Percentiles rank a stretch among this genome's conserved stretches.
These are phyloP conservation scores for Antechinus stuartii DNA, from an alignment of 2,113 vertebrate species.

Conservation along the genomic window DNA sequence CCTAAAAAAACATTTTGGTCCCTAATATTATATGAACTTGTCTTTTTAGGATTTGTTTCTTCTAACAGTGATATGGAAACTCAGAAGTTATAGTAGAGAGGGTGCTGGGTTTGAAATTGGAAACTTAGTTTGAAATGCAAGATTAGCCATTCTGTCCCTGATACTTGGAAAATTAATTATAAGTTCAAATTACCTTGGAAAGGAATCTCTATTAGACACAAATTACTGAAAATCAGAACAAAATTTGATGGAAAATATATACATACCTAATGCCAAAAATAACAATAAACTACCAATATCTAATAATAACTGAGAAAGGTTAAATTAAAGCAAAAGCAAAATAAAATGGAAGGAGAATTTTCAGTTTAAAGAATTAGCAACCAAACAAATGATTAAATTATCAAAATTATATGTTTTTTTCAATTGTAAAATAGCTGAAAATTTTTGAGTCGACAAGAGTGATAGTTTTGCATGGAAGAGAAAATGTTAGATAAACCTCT, in stretches of 20 bases:
- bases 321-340: background rate
- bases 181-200: background rate
- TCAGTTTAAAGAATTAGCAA: background rate
- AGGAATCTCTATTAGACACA: background rate
- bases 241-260: background rate
- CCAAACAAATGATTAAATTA: background rate
- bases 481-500: background rate
- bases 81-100: background rate
- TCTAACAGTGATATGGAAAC: background rate
- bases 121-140: background rate
- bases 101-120: background rate
- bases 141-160: background rate
- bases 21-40: background rate
- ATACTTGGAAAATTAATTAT: background rate
- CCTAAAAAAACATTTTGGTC: background rate
- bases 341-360: background rate
- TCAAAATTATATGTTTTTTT: background rate
- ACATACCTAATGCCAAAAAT: background rate
- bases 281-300: background rate
- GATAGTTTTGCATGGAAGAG: background rate
- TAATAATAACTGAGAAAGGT: background rate
- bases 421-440: background rate
- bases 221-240: background rate
- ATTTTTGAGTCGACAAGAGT: background rate
- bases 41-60: constrained; percentile 1